phyloP scores from a whole-genome alignment of 2,888 invertebrate genomes.

The Agrochola circellaris region DNA sequence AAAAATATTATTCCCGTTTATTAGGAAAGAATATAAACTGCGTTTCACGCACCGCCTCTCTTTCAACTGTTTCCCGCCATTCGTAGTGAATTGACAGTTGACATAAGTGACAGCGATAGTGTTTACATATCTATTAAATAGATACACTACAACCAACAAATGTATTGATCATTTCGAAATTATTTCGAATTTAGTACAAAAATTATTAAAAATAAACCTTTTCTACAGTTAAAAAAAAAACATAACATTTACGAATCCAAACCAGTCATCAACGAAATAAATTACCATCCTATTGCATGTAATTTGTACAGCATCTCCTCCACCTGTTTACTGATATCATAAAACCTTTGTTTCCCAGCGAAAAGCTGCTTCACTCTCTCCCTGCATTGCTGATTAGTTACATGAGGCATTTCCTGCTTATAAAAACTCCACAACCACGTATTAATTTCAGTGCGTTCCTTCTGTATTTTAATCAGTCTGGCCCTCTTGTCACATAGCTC shows the following conservation, averaged over 20 bases:
- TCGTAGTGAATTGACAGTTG: too few relatives aligned
- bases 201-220: neutral
- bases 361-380: constrained; percentile 4
- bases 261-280: too few relatives aligned
- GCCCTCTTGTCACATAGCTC: constrained; percentile 5
- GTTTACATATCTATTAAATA: too few relatives aligned
- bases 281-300: constrained; percentile 7
- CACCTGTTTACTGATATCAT: neutral
- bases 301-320: constrained; percentile 15
- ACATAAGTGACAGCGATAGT: too few relatives aligned
- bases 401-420: neutral
- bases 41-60: too few relatives aligned
- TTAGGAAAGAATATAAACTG: too few relatives aligned
- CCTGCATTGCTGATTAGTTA: neutral
- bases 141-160: too few relatives aligned
- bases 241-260: too few relatives aligned
- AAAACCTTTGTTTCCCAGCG: constrained; percentile 22
- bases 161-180: neutral
- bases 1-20: too few relatives aligned
- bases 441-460: neutral
- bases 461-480: neutral
- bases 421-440: constrained; percentile 17
- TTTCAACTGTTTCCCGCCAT: too few relatives aligned
- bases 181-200: neutral
- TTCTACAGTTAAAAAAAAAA: too few relatives aligned